phyloP scores from a whole-genome alignment of 1,140 invertebrate species.

The Laodelphax striatellus region DNA sequence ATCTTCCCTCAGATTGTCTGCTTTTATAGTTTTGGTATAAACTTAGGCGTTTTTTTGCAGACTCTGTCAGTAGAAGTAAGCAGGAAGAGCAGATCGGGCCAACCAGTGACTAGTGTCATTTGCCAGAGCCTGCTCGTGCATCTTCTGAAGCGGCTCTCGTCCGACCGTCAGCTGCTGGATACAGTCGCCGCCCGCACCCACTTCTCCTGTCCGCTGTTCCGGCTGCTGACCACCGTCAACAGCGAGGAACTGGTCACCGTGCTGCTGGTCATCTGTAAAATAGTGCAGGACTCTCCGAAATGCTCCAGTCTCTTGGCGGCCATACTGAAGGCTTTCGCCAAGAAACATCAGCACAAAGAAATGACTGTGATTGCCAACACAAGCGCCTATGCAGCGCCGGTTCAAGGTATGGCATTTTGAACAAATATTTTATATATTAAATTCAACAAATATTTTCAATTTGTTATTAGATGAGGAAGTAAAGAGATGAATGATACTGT shows the following conservation, averaged over 20 bases:
- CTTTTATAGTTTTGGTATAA: no score
- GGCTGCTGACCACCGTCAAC: conserved; percentile 11
- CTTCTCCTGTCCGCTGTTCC: conserved; percentile 18
- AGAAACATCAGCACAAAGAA: neutral
- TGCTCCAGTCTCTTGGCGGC: neutral
- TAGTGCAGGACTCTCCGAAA: neutral
- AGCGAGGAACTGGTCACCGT: neutral
- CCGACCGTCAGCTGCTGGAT: conserved; percentile 10
- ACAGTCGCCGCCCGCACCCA: conserved; percentile 8
- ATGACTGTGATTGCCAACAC: neutral
- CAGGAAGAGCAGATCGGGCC: neutral
- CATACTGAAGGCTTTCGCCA: neutral
- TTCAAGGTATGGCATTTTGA: neutral
- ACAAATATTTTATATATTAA: neutral
- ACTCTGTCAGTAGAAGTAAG: conserved; percentile 14
- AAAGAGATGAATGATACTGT: no score
- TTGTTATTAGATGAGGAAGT: no score
- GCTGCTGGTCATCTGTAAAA: neutral
- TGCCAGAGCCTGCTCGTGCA: conserved; percentile 10
- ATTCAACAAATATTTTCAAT: neutral
- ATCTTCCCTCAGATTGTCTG: no score
- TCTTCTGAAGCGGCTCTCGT: conserved; percentile 8
- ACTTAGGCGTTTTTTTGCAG: no score
- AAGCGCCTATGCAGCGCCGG: neutral
- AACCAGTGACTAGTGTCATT: neutral